Evolutionary conservation across 2,113 vertebrate genomes (phyloP).

Genomic region (Silurus glanis): DNA sequence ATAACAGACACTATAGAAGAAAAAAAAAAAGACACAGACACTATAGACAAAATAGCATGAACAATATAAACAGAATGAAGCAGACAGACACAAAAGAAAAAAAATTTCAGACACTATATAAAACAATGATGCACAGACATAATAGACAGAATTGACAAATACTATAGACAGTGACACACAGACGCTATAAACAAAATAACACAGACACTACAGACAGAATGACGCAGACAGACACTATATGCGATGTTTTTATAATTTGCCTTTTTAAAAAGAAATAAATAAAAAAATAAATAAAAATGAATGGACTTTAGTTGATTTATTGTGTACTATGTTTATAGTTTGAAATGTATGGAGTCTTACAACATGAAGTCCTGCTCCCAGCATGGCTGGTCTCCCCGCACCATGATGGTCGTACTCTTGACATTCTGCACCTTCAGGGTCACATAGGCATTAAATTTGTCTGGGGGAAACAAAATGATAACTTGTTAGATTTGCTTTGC

Average conservation of each 20-base stretch:
- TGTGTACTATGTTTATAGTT: neutral
- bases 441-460: constrained; percentile 77
- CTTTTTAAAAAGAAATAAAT: too few relatives aligned
- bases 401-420: constrained; percentile 78
- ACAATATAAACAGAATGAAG: neutral
- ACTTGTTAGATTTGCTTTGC: neutral
- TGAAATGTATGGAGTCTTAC: constrained; percentile 62
- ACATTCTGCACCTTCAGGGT: constrained; percentile 81
- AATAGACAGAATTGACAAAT: too few relatives aligned
- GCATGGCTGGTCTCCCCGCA: constrained; percentile 74
- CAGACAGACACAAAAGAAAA: neutral
- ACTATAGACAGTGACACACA: too few relatives aligned
- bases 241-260: too few relatives aligned
- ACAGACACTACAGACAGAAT: too few relatives aligned
- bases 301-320: neutral
- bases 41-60: neutral
- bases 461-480: constrained; percentile 50
- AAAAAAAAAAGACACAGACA: neutral
- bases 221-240: too few relatives aligned
- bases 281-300: neutral
- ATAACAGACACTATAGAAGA: neutral
- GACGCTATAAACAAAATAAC: too few relatives aligned
- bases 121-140: too few relatives aligned
- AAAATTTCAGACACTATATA: too few relatives aligned
- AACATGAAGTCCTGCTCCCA: constrained; percentile 83